These are phyloP conservation scores for Trematomus loennbergii DNA, from an alignment of 2,113 vertebrate genomes.

Conservation along the genomic window DNA sequence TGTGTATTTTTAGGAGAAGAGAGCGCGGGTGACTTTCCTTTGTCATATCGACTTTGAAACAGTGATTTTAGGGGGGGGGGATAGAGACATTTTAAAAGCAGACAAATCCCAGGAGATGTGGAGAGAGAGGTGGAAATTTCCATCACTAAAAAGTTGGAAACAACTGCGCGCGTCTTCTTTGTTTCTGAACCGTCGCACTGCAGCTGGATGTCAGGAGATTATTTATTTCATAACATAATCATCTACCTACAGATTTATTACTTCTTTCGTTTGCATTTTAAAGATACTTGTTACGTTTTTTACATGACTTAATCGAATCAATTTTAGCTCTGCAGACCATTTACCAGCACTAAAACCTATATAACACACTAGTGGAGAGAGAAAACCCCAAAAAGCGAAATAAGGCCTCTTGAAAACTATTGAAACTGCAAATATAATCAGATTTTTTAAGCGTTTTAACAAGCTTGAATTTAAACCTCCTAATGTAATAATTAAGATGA, in stretches of 20 bases:
- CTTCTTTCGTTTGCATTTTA: too few species aligned
- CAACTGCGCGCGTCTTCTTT: too few species aligned
- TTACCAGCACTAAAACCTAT: too few species aligned
- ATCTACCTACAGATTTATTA: background rate
- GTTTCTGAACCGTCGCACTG: background rate
- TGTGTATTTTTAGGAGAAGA: conserved; percentile 44
- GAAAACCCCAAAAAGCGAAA: too few species aligned
- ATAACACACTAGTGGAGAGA: too few species aligned
- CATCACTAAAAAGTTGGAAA: background rate
- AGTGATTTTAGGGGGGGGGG: conserved; percentile 11
- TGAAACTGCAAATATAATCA: background rate
- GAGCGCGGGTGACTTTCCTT: conserved; percentile 56
- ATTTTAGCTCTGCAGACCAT: too few species aligned
- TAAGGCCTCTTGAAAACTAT: background rate
- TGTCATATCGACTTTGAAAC: conserved; percentile 29
- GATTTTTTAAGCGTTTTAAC: background rate
- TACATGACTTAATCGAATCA: too few species aligned
- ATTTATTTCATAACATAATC: background rate
- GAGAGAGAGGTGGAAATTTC: background rate
- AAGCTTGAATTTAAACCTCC: background rate
- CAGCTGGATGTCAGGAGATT: background rate
- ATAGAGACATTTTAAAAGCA: conserved; percentile 41
- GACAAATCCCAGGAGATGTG: conserved; percentile 34
- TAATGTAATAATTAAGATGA: background rate
- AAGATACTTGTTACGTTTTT: too few species aligned